A percentile compares a stretch with the other conserved stretches of the same genome.
These are phyloP conservation scores for Gymnoscelis rufifasciata DNA, from an alignment of 2,888 invertebrate genomes.

Conservation along the genomic window DNA sequence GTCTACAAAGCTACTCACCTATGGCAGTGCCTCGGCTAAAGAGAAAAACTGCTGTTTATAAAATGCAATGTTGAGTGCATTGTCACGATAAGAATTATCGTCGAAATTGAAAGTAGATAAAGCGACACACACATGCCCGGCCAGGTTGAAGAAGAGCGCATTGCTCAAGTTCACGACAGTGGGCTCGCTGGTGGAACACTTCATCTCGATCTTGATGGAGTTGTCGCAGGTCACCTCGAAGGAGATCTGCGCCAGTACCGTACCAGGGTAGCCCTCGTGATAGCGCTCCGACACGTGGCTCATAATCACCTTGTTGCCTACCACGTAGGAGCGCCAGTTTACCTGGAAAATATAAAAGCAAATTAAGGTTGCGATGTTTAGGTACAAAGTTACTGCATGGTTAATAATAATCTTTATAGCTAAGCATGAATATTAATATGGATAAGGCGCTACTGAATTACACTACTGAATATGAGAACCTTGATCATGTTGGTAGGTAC, in stretches of 20 bases:
- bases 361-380: no score
- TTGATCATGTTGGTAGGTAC: no score
- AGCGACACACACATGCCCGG: constrained; percentile 85
- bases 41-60: no score
- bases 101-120: background rate
- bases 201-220: constrained; percentile 85
- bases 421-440: no score
- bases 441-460: no score
- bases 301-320: constrained; percentile 83
- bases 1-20: no score
- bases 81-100: background rate
- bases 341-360: constrained; percentile 52
- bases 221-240: constrained; percentile 87
- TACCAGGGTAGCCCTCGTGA: constrained; percentile 94
- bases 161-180: constrained; percentile 93
- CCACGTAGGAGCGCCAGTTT: constrained; percentile 83
- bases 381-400: no score
- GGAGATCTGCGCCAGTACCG: constrained; percentile 83
- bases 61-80: no score
- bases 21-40: no score
- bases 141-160: constrained; percentile 94
- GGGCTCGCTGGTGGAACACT: constrained; percentile 85
- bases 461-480: no score
- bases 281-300: constrained; percentile 87
- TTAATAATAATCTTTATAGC: no score